Evolutionary conservation across 2,797 vertebrate genomes (phyloP), one percentile per base, ranked within the genome.

Genomic region (Xiphophorus birchmanni): DNA sequence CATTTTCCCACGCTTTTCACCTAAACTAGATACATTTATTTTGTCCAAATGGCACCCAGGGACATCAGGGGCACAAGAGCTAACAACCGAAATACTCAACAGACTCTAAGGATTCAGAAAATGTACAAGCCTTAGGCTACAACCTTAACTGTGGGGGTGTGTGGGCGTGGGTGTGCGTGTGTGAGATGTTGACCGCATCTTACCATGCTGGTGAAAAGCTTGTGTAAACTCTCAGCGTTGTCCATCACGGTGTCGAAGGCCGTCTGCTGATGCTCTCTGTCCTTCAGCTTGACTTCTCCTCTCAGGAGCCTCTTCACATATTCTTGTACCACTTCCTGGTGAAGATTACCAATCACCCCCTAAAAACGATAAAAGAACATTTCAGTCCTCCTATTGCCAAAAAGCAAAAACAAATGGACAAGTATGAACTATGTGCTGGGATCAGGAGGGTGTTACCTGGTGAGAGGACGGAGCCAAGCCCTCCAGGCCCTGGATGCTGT

Each of bases 241-340:
- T 83, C 87, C 35, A 15, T 89, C 37, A 98, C 47, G 1, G 79
- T 85, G 0, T 2, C 0, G 0, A 94, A 94, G 60, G 97, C 92
- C 35, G 88, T 84, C 73, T 92, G 90, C 92, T 98, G 97, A 83
- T 86, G 91, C 0, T 87, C 81, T 1, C 76, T 78, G 1, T 94
- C 79, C 92, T 93, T 97, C 79, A 98, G 87, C 32, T 94, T 96
- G 73, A 97, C 76, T 9, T 95, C 89, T 63, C 90, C 95, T 89
- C 93, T 97, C 90, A 99, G 91, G 81, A 99, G 96, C 85, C 95
- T 95, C 35, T 8, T 79, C 0, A 98, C 95, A 45, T 98, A 97
- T 40, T 97, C 96, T 1, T 84, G 94, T 17, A 97, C 92, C 90
- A 99, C 92, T 40, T 94, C 94, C 80, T 92, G 5, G 0, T 99